Evolutionary conservation across 2,113 vertebrate genomes (phyloP).

Genomic region (Thalassoma bifasciatum): DNA sequence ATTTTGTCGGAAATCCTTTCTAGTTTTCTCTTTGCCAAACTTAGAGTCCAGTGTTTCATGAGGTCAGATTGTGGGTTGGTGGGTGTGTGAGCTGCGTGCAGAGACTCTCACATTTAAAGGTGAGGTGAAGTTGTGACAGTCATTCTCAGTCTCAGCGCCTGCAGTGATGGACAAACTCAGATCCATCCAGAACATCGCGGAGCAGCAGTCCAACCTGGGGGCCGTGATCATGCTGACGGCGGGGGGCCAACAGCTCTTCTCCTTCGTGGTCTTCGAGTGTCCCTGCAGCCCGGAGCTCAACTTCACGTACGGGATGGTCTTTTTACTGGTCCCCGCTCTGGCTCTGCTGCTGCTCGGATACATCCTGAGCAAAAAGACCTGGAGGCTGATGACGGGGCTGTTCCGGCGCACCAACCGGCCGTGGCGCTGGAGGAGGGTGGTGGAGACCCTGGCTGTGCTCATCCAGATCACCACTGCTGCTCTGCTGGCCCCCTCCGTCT

Average conservation of each 20-base stretch:
- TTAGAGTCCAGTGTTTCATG: too few relatives aligned
- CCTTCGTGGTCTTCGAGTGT: constrained; percentile 79
- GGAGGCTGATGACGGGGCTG: constrained; percentile 81
- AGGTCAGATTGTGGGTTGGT: too few relatives aligned
- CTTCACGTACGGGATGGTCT: constrained; percentile 78
- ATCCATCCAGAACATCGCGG: constrained; percentile 48
- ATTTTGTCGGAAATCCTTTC: too few relatives aligned
- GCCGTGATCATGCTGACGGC: constrained; percentile 80
- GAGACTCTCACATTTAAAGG: not conserved
- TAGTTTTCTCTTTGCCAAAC: too few relatives aligned
- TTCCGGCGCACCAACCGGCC: constrained; percentile 8
- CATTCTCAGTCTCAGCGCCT: not conserved
- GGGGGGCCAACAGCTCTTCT: constrained; percentile 83
- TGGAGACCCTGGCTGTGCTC: constrained; percentile 4
- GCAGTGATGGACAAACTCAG: constrained; percentile 80
- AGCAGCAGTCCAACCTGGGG: constrained; percentile 69
- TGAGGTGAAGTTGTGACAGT: constrained; percentile 29
- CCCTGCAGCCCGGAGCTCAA: constrained; percentile 83
- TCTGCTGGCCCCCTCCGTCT: constrained; percentile 80
- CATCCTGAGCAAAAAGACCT: constrained; percentile 62
- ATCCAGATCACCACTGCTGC: constrained; percentile 38
- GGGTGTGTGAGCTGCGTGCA: too few relatives aligned
- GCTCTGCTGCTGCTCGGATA: constrained; percentile 82
- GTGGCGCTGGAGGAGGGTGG: fast-evolving
- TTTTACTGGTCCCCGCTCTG: constrained; percentile 85